Evolutionary conservation across 1,140 invertebrate genomes (phyloP), one percentile per base, ranked within the genome.

Genomic region (Anoplolepis gracilipes): DNA sequence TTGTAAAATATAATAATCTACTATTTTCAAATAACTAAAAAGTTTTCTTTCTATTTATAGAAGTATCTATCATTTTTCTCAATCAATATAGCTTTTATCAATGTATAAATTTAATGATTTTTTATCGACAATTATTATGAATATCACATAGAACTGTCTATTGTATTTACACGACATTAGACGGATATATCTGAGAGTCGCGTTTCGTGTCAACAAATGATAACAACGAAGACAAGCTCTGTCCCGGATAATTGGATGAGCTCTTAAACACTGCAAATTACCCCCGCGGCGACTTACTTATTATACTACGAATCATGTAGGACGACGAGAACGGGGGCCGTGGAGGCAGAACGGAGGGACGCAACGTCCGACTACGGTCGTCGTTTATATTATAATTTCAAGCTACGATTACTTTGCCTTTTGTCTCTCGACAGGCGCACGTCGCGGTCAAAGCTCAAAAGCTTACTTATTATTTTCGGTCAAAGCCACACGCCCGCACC

Each of bases 381-480:
- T 91, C 89, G 90, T 92, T 93, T 93, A 92, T 93, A 92, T 94
- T 93, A 93, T 92, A 93, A 94, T 93, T 93, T 93, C 91, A 93
- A 94, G 91, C 93, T 92, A 92, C 92, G 93, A 94, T 94, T 93
- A 93, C 92, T 93, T 92, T 92, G 90, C 86, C 93, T 93, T 93
- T 93, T 93, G 92, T 93, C 90, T 88, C 87, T 72, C 87, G 86
- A 93, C 88, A 88, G 91, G 90, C 77, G 90, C 75, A 85, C 88
- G 59, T 88, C 82, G 86, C 81, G 88, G 90, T 89, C 88, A 92
- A 92, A 92, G 92, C 90, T 92, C 90, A 91, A 92, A 91, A 91
- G 89, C 88, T 91, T 87, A 91, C 90, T 92, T 91, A 92, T 93
- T 92, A 91, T 93, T 92, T 92, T 90, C 87, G 85, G 87, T 89